Evolutionary conservation across 2,797 vertebrate genomes (phyloP).

Genomic region (Gila robusta): DNA sequence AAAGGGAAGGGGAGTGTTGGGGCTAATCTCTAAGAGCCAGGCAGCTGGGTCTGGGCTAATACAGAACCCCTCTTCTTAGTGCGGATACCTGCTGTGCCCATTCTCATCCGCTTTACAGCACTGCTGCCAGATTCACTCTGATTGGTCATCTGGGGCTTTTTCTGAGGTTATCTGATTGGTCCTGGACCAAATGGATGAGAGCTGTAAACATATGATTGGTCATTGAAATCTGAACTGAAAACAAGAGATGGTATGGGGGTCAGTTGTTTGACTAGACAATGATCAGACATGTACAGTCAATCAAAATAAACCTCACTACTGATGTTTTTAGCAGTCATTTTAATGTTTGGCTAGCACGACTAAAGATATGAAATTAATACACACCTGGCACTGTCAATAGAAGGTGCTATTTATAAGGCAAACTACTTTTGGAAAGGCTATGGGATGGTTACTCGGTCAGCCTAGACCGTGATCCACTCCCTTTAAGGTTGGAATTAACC

Average conservation of each 20-base stretch:
- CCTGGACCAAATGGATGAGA: not conserved
- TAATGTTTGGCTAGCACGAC: slow-evolving; percentile 18
- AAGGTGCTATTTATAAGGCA: slow-evolving; percentile 46
- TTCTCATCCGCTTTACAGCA: slow-evolving; percentile 43
- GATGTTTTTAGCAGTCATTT: slow-evolving; percentile 12
- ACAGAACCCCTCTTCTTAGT: slow-evolving; percentile 31
- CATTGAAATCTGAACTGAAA: not conserved
- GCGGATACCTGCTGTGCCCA: slow-evolving; percentile 44
- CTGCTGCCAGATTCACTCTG: slow-evolving; percentile 39
- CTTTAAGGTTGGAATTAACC: slow-evolving; percentile 39
- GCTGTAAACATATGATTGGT: slow-evolving; percentile 14
- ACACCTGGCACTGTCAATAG: slow-evolving; percentile 57
- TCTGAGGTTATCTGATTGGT: slow-evolving; percentile 21
- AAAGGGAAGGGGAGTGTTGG: slow-evolving; percentile 20
- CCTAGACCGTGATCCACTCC: not conserved
- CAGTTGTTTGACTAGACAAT: slow-evolving; percentile 4
- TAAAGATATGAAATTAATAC: slow-evolving; percentile 29
- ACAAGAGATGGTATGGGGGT: slow-evolving; percentile 9
- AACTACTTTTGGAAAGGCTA: slow-evolving; percentile 31
- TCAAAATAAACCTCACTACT: slow-evolving; percentile 3
- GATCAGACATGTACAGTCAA: not conserved
- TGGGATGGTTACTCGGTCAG: not conserved
- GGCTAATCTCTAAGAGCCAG: slow-evolving; percentile 49
- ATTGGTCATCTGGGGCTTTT: slow-evolving; percentile 26
- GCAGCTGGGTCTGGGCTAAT: slow-evolving; percentile 49